phyloP scores from a whole-genome alignment of 2,888 invertebrate species.

The Eretmocerus hayati region DNA sequence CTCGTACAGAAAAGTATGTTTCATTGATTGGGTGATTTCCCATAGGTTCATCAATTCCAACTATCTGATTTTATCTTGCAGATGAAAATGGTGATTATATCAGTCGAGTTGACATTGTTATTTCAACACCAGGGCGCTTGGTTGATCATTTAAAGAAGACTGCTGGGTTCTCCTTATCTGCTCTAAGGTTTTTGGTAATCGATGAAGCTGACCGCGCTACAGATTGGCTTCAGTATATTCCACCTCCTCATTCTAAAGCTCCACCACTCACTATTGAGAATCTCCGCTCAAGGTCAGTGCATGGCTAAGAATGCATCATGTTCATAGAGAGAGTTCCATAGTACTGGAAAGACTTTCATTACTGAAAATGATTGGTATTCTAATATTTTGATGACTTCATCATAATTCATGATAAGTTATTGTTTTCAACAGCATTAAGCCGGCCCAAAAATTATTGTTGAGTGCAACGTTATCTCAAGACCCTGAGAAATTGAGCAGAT shows the following conservation, averaged over 20 bases:
- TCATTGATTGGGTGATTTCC: neutral
- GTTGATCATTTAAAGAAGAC: slow-evolving; percentile 86
- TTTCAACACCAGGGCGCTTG: slow-evolving; percentile 89
- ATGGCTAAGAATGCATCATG: neutral
- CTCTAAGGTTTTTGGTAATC: slow-evolving; percentile 75
- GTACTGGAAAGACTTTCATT: too few species aligned
- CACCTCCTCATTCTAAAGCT: slow-evolving; percentile 40
- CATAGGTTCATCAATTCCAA: neutral
- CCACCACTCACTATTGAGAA: slow-evolving; percentile 51
- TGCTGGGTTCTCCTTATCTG: slow-evolving; percentile 65
- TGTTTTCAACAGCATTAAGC: slow-evolving; percentile 44
- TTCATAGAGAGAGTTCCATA: too few species aligned
- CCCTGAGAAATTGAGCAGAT: slow-evolving; percentile 85
- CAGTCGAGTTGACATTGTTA: slow-evolving; percentile 72
- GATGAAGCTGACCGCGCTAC: slow-evolving; percentile 97
- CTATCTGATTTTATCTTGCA: slow-evolving; percentile 33
- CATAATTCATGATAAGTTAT: neutral
- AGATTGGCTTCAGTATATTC: slow-evolving; percentile 74
- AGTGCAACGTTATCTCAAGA: slow-evolving; percentile 97
- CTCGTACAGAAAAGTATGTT: slow-evolving; percentile 41
- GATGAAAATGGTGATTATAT: slow-evolving; percentile 55
- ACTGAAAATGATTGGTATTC: too few species aligned
- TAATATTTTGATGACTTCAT: neutral
- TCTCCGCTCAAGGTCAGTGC: slow-evolving; percentile 28
- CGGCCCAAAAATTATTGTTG: slow-evolving; percentile 85